Evolutionary conservation across 1,140 invertebrate species (phyloP).

Genomic region (Prorops nasuta): DNA sequence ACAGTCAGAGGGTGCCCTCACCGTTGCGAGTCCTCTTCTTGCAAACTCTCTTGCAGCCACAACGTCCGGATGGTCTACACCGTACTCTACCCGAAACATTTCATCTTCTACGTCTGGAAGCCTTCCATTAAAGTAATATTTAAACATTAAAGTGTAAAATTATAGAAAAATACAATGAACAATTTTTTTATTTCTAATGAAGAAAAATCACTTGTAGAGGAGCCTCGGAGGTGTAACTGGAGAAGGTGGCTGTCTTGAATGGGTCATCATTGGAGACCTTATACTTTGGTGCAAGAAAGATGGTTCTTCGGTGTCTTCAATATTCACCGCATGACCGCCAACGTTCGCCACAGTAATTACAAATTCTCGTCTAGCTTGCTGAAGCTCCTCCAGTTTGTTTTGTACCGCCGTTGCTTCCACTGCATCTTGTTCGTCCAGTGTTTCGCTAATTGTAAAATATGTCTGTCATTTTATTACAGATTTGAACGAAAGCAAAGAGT

Average conservation of each 20-base stretch:
- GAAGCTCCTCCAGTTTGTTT: slow-evolving; percentile 30
- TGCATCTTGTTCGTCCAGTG: slow-evolving; percentile 37
- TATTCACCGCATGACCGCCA: slow-evolving; percentile 25
- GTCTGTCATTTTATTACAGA: neutral
- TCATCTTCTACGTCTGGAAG: slow-evolving; percentile 19
- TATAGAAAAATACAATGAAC: too few relatives aligned
- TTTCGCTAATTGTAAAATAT: slow-evolving; percentile 18
- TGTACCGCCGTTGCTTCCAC: slow-evolving; percentile 26
- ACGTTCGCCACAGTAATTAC: slow-evolving; percentile 37
- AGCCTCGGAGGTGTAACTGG: neutral
- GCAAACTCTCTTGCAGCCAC: slow-evolving; percentile 22
- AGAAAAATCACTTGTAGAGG: neutral
- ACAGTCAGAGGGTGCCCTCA: too few relatives aligned
- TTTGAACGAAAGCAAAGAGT: neutral
- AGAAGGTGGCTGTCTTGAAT: neutral
- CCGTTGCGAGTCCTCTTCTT: slow-evolving; percentile 1
- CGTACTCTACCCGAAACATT: slow-evolving; percentile 18
- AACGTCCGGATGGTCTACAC: slow-evolving; percentile 23
- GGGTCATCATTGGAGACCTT: neutral
- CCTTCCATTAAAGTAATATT: too few relatives aligned
- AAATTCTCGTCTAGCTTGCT: slow-evolving; percentile 40
- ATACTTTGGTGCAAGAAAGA: too few relatives aligned
- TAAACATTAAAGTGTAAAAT: too few relatives aligned
- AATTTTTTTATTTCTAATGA: too few relatives aligned
- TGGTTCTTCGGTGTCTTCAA: slow-evolving; percentile 7